These are phyloP conservation scores for Lerema accius DNA, from an alignment of 1,140 invertebrate genomes.

Conservation along the genomic window DNA sequence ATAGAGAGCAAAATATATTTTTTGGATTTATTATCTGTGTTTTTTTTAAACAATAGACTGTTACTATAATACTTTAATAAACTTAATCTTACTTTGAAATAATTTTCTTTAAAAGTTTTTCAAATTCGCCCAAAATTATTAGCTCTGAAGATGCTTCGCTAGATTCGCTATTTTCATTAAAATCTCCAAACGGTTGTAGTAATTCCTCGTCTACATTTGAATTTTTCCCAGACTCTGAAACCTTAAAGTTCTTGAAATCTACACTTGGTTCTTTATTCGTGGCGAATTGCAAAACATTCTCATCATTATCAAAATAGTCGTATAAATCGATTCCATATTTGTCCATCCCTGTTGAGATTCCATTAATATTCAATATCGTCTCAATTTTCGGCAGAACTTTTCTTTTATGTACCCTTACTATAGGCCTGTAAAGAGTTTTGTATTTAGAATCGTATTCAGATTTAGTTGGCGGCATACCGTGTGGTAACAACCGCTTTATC, in stretches of 20 bases:
- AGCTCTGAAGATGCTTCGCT: neutral
- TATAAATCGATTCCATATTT: constrained; percentile 25
- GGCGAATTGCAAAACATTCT: constrained; percentile 9
- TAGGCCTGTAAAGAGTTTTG: constrained; percentile 43
- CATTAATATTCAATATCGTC: constrained; percentile 15
- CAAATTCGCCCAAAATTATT: constrained; percentile 5
- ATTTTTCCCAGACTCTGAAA: neutral
- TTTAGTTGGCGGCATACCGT: constrained; percentile 23
- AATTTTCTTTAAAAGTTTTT: constrained; percentile 6
- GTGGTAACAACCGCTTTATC: constrained; percentile 45
- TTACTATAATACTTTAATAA: too few relatives aligned
- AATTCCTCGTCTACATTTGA: neutral
- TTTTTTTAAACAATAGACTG: too few relatives aligned
- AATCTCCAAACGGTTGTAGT: constrained; percentile 1
- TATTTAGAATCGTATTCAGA: constrained; percentile 42
- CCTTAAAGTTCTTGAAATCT: neutral
- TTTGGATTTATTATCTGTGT: too few relatives aligned
- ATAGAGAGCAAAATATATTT: too few relatives aligned
- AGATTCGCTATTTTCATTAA: neutral
- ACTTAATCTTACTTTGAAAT: constrained; percentile 6
- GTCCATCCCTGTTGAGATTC: neutral
- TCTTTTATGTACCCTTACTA: constrained; percentile 40
- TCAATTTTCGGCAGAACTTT: constrained; percentile 24
- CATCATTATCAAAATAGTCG: constrained; percentile 28
- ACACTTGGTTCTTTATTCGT: neutral